Evolutionary conservation across 2,113 vertebrate species (phyloP).

Genomic region (Barnardius zonarius): DNA sequence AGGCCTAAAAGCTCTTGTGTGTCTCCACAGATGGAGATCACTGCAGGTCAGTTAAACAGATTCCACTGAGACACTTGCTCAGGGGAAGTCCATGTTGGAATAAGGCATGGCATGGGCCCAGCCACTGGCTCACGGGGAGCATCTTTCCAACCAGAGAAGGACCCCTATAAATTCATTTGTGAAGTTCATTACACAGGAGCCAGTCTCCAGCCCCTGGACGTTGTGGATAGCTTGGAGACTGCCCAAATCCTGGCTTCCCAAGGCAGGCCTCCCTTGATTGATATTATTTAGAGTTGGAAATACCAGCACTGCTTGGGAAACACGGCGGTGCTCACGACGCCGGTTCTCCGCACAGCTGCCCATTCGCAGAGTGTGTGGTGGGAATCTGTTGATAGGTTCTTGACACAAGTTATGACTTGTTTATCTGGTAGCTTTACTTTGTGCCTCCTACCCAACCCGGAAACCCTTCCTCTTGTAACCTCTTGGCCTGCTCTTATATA

Average conservation of each 20-base stretch:
- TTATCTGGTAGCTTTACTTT: constrained; percentile 53
- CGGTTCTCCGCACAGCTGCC: background rate
- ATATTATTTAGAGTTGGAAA: constrained; percentile 55
- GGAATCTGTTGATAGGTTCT: constrained; percentile 52
- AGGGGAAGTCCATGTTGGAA: background rate
- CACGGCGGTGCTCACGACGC: background rate
- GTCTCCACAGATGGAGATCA: background rate
- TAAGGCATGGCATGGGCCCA: background rate
- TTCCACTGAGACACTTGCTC: background rate
- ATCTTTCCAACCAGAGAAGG: background rate
- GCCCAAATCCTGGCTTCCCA: background rate
- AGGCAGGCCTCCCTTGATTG: constrained; percentile 24
- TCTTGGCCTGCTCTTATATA: constrained; percentile 54
- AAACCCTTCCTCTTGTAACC: constrained; percentile 47
- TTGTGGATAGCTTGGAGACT: background rate
- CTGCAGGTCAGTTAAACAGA: constrained; percentile 3
- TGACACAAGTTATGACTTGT: constrained; percentile 63
- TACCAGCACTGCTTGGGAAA: background rate
- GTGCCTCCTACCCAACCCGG: constrained; percentile 34
- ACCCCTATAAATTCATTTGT: background rate
- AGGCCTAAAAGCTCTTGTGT: background rate
- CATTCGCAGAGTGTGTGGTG: background rate
- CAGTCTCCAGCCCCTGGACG: background rate
- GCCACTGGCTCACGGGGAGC: background rate
- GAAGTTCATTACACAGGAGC: background rate